phyloP scores from a whole-genome alignment of 2,113 vertebrate genomes.

The Acanthochromis polyacanthus region DNA sequence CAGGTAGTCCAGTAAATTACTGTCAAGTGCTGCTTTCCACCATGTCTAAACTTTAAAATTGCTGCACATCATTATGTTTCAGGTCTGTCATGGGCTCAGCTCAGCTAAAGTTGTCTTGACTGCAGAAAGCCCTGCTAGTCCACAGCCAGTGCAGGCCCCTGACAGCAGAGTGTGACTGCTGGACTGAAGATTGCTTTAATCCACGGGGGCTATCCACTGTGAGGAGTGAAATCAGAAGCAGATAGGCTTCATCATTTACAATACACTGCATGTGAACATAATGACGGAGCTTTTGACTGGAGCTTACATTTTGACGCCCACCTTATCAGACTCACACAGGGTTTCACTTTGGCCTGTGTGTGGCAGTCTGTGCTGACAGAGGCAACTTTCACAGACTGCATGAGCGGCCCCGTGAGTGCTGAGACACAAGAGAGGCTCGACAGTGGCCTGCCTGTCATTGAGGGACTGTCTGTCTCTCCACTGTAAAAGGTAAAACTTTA shows the following conservation, averaged over 20 bases:
- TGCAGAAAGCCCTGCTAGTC: conserved; percentile 6
- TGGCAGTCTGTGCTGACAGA: conserved; percentile 20
- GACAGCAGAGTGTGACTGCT: conserved; percentile 16
- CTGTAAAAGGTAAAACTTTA: not conserved
- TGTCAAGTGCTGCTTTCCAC: not conserved
- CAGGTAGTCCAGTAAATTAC: conserved; percentile 11
- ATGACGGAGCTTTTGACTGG: conserved; percentile 12
- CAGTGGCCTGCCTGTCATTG: not conserved
- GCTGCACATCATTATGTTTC: conserved; percentile 2
- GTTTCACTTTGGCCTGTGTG: not conserved
- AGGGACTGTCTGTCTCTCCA: not conserved
- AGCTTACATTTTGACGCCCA: conserved; percentile 33
- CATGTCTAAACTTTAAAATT: conserved; percentile 10
- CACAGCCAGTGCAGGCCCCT: not conserved
- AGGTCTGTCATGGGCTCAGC: not conserved
- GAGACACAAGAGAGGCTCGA: conserved; percentile 10
- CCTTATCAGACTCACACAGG: conserved; percentile 44
- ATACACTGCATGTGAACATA: conserved; percentile 18
- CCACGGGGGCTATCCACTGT: conserved; percentile 20
- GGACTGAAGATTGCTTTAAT: conserved; percentile 42
- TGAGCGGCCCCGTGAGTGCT: not conserved
- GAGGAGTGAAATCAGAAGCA: conserved; percentile 38
- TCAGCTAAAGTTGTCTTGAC: conserved; percentile 22
- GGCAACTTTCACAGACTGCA: not conserved
- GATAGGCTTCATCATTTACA: conserved; percentile 39